Percentiles rank a stretch among this genome's conserved stretches.
Evolutionary conservation across 2,113 vertebrate species (phyloP).

Genomic region (Pollachius pollachius): DNA sequence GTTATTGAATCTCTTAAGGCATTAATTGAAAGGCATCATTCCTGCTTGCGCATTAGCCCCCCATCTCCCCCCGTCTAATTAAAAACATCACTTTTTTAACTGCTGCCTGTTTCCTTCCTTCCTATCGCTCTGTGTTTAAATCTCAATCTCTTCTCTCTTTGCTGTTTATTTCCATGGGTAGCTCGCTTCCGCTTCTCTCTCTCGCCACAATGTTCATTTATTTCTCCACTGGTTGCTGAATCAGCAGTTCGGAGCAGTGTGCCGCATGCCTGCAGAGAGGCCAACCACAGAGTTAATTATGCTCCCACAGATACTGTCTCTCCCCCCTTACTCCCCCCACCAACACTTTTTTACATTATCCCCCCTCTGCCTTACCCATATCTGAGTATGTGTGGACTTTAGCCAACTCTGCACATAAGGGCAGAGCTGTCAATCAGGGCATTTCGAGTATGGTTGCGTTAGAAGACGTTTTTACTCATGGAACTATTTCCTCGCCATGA

Average conservation of each 20-base stretch:
- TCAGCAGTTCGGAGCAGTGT: constrained; percentile 67
- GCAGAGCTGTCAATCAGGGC: not conserved
- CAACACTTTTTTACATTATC: constrained; percentile 26
- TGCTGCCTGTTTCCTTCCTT: too few species aligned
- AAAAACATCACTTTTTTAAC: too few species aligned
- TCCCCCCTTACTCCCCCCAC: constrained; percentile 6
- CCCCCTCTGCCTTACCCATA: constrained; percentile 2
- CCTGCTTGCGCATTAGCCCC: too few species aligned
- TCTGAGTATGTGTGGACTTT: constrained; percentile 4
- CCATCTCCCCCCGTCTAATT: too few species aligned
- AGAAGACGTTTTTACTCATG: not conserved
- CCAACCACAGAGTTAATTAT: constrained; percentile 65
- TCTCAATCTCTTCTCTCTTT: not conserved
- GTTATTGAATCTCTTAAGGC: too few species aligned
- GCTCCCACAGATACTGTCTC: constrained; percentile 49
- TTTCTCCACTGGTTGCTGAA: constrained; percentile 59
- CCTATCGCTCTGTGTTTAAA: not conserved
- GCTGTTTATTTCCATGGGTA: not conserved
- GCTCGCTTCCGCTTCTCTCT: constrained; percentile 37
- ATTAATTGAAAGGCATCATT: too few species aligned
- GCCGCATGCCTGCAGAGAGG: constrained; percentile 67
- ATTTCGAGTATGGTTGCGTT: not conserved
- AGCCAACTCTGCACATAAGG: constrained; percentile 23
- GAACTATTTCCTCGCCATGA: too few species aligned
- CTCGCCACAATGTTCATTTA: constrained; percentile 18